Conservation (phyloP, 1,140 invertebrate genomes). For the Bombus huntii region DNA sequence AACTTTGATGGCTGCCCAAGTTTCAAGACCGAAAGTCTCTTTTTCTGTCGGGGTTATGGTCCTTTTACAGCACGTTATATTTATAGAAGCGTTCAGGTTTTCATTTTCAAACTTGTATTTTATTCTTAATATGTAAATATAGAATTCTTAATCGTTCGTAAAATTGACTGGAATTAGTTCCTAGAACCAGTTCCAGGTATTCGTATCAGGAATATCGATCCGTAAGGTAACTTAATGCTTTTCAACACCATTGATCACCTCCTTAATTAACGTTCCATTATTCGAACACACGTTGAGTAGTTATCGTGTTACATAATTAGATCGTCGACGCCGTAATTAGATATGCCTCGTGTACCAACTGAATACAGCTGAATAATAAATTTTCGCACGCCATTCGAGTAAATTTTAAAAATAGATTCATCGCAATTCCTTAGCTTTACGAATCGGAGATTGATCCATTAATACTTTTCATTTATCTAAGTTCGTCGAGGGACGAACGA, state of each 20-base stretch:
- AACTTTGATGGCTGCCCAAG: neutral
- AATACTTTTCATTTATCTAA: no score
- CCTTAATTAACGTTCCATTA: conserved; percentile 54
- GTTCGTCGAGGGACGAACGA: no score
- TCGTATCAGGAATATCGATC: neutral
- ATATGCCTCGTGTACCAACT: conserved; percentile 8
- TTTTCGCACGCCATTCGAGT: neutral
- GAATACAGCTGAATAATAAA: neutral
- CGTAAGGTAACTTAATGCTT: neutral
- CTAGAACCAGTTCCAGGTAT: neutral
- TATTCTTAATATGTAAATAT: neutral
- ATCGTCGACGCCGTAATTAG: conserved; percentile 41
- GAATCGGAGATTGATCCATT: no score
- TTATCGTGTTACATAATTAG: conserved; percentile 49
- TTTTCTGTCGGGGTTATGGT: no score
- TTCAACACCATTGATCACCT: conserved; percentile 8
- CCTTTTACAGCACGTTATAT: neutral
- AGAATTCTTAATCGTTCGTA: neutral
- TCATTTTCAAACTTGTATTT: neutral
- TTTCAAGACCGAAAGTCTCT: neutral
- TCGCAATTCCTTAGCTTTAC: no score
- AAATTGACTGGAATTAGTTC: neutral
- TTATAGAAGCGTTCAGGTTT: neutral
- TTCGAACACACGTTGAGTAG: conserved; percentile 21
- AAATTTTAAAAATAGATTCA: neutral